These are phyloP conservation scores for Ploceus nigricollis DNA, from an alignment of 2,113 vertebrate species.

Conservation along the genomic window DNA sequence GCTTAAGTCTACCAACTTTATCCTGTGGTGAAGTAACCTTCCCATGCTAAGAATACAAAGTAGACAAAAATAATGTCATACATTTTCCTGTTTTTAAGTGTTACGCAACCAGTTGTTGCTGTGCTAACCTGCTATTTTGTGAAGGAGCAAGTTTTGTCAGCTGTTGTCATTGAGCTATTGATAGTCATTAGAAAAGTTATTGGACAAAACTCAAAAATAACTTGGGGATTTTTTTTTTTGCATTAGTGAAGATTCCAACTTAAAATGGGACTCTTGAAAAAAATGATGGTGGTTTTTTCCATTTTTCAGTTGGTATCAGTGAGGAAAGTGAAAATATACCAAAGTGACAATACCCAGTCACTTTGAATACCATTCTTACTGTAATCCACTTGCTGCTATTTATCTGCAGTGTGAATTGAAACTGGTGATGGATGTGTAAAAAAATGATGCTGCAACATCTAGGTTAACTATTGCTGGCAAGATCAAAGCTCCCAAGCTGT, in stretches of 20 bases:
- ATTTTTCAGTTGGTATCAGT: not conserved
- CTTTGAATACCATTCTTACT: not conserved
- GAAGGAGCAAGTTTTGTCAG: not conserved
- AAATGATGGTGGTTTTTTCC: not conserved
- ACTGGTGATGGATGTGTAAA: not conserved
- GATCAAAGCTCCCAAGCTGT: not conserved
- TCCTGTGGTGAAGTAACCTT: not conserved
- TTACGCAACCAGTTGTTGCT: not conserved
- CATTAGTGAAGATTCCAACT: not conserved
- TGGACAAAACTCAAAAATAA: not conserved
- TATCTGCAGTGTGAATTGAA: not conserved
- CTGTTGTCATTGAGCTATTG: not conserved
- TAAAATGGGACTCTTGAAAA: not conserved
- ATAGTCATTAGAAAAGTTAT: not conserved
- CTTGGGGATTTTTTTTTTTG: not conserved
- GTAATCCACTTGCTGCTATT: not conserved
- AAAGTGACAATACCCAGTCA: not conserved
- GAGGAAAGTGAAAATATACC: not conserved
- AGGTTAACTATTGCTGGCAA: not conserved
- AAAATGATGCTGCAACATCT: not conserved
- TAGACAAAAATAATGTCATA: not conserved
- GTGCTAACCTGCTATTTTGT: not conserved
- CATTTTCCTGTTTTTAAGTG: not conserved
- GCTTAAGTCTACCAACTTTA: not conserved
- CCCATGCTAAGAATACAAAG: not conserved